These are phyloP conservation scores for Eclectus roratus DNA, from an alignment of 2,113 vertebrate genomes.

Conservation along the genomic window DNA sequence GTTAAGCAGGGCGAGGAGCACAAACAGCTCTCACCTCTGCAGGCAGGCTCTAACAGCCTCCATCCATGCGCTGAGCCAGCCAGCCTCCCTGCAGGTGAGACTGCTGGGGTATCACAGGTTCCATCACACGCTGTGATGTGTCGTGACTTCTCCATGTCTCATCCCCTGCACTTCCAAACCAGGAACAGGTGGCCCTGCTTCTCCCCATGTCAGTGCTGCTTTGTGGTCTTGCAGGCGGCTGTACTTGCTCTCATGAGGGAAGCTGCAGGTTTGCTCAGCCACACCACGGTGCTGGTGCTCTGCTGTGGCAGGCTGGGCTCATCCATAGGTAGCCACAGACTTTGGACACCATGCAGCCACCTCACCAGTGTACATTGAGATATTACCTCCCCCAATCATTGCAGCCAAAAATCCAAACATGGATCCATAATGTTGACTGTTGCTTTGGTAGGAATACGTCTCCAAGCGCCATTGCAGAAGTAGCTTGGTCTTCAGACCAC, in stretches of 20 bases:
- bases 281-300: rapidly evolving
- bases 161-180: background rate
- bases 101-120: background rate
- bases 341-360: rapidly evolving
- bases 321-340: background rate
- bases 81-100: background rate
- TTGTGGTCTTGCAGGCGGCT: background rate
- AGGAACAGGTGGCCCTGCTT: background rate
- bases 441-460: background rate
- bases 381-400: background rate
- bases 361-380: background rate
- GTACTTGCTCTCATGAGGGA: rapidly evolving
- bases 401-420: background rate
- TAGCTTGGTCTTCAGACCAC: background rate
- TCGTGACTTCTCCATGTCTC: background rate
- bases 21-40: background rate
- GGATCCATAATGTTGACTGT: background rate
- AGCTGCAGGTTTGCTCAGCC: background rate
- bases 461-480: rapidly evolving
- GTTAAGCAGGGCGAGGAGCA: background rate
- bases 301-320: background rate
- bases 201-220: background rate
- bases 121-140: rapidly evolving
- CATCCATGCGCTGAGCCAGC: rapidly evolving
- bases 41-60: background rate